Percentiles rank a stretch among this genome's conserved stretches.
Evolutionary conservation across 2,113 vertebrate species (phyloP).

Genomic region (Anthoscopus minutus): DNA sequence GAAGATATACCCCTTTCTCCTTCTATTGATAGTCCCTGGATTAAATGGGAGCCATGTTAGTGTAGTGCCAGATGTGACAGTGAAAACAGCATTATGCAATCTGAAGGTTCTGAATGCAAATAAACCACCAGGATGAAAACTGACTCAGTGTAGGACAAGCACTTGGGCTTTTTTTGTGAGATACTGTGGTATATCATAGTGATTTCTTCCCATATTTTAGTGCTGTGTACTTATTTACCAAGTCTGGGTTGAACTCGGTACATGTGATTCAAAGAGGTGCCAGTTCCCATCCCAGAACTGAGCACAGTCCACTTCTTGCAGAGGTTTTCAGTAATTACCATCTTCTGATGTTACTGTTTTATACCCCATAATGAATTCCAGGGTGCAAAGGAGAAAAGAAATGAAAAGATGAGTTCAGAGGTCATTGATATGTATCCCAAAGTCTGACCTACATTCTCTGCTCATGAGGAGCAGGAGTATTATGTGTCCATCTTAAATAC

Average conservation of each 20-base stretch:
- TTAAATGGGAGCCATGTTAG: not conserved
- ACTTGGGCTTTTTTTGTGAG: not conserved
- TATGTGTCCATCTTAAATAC: not conserved
- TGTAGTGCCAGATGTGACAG: not conserved
- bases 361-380: not conserved
- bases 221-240: not conserved
- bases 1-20: not conserved
- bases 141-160: not conserved
- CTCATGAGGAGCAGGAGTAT: not conserved
- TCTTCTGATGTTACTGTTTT: not conserved
- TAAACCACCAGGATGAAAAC: not conserved
- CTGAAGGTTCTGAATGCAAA: not conserved
- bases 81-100: not conserved
- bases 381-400: not conserved
- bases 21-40: not conserved
- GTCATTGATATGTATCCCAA: not conserved
- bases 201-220: not conserved
- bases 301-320: not conserved
- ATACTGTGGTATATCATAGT: not conserved
- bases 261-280: not conserved
- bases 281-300: not conserved
- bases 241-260: rapidly evolving
- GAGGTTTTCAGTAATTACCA: not conserved
- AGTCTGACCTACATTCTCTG: not conserved
- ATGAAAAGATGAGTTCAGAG: not conserved